Evolutionary conservation across 1,140 invertebrate genomes (phyloP).

Genomic region (Phortica variegata): DNA sequence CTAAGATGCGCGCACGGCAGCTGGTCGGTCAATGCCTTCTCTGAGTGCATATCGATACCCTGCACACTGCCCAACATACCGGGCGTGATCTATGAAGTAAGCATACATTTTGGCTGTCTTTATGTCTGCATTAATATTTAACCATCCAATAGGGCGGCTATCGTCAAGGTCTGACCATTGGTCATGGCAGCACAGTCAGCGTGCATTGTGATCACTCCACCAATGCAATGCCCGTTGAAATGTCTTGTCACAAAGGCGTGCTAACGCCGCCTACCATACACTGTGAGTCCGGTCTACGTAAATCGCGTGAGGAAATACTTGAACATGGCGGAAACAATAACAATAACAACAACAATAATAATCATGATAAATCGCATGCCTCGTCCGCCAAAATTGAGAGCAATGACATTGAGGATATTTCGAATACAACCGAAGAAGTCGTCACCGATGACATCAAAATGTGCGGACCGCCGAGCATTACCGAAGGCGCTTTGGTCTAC

Average conservation of each 20-base stretch:
- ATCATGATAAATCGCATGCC: slow-evolving; percentile 4
- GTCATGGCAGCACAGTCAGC: slow-evolving; percentile 71
- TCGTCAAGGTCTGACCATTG: slow-evolving; percentile 73
- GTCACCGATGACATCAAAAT: slow-evolving; percentile 41
- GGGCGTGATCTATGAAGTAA: slow-evolving; percentile 69
- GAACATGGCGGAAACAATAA: slow-evolving; percentile 20
- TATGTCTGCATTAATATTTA: background rate
- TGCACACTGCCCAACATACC: slow-evolving; percentile 72
- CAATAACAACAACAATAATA: slow-evolving; percentile 16
- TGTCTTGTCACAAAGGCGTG: slow-evolving; percentile 69
- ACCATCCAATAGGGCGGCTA: slow-evolving; percentile 63
- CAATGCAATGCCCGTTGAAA: slow-evolving; percentile 49
- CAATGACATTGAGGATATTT: slow-evolving; percentile 60
- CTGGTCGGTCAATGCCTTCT: slow-evolving; percentile 72
- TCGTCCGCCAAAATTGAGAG: slow-evolving; percentile 24
- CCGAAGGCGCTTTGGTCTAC: slow-evolving; percentile 47
- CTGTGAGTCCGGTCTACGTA: slow-evolving; percentile 57
- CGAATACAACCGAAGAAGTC: slow-evolving; percentile 46
- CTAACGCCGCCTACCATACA: slow-evolving; percentile 63
- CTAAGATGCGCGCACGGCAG: slow-evolving; percentile 76
- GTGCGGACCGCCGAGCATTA: slow-evolving; percentile 46
- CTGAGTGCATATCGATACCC: slow-evolving; percentile 75
- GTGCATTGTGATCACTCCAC: slow-evolving; percentile 66
- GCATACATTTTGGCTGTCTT: background rate
- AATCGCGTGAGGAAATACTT: slow-evolving; percentile 41